A percentile compares a stretch with the other conserved stretches of the same genome.
These are phyloP conservation scores for Acestrorhynchus altus DNA, from an alignment of 2,797 vertebrate species.

Conservation along the genomic window DNA sequence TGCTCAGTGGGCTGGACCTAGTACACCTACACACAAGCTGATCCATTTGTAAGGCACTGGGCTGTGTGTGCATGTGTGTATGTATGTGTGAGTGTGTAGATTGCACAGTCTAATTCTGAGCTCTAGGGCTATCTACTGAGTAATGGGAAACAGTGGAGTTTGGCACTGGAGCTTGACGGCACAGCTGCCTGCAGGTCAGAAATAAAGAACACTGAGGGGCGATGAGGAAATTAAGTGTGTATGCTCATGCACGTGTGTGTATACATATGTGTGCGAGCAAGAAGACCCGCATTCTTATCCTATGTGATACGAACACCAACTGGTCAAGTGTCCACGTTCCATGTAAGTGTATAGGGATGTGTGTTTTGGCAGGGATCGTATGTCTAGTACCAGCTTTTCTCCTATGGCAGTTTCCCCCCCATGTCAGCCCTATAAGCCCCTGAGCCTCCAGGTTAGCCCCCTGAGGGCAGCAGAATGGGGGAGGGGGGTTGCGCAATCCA, in stretches of 20 bases:
- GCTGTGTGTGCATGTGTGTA: background rate
- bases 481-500: constrained; percentile 11
- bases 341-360: constrained; percentile 54
- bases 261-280: background rate
- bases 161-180: constrained; percentile 22
- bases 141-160: constrained; percentile 57
- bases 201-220: constrained; percentile 21
- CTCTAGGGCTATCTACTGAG: constrained; percentile 31
- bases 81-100: constrained; percentile 24
- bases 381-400: constrained; percentile 32
- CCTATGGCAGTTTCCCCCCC: background rate
- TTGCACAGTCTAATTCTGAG: constrained; percentile 21
- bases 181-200: constrained; percentile 59
- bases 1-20: background rate
- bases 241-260: background rate
- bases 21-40: constrained; percentile 12
- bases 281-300: constrained; percentile 31
- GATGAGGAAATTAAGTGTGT: constrained; percentile 38
- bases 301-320: constrained; percentile 64
- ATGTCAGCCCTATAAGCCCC: background rate
- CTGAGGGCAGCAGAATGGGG: constrained; percentile 19
- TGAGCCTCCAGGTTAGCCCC: constrained; percentile 25
- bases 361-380: constrained; percentile 43
- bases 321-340: constrained; percentile 41
- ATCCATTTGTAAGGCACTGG: constrained; percentile 3